Base-by-base conservation (phyloP, 1,140 invertebrate genomes). In the Limonius californicus region DNA sequence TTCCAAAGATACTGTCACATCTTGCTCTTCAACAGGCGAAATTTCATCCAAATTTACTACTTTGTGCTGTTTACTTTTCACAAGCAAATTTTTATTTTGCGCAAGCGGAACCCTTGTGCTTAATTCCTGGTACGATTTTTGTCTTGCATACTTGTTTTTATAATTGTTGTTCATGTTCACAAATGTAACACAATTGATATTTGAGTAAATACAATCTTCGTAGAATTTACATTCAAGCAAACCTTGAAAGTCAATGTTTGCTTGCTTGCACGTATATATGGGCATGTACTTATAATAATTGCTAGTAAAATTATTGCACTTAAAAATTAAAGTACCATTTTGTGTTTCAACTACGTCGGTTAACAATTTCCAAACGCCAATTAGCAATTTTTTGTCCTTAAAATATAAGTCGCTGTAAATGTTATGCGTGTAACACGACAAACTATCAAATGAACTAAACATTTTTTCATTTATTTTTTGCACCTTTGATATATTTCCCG, bases 21-120 rank as follows among this genome's bases (percentile, higher is more conserved):
- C 61, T 35, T 72, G 64, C n/a, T 68, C 67, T 53, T 68, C 66
- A 19, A 72, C 67, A 7, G 72, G 72, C 19, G 71, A 66, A 21
- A 75, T 75, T 63, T 71, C 72, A 61, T 75, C 70, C 21, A 75
- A 69, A 64, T 74, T 65, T 43, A 61, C 16, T 8, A 55, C 59
- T 35, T 58, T 42, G n/a, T 58, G 39, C 11, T 35, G 19, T 62
- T 42, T 55, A 19, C 30, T 61, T 56, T 61, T 60, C 58, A 32
- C 32, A 54, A 3, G 18, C 8, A 54, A 23, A 19, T 11, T 19
- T 30, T 35, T 56, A 21, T 43, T 54, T 16, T 14, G 27, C 2
- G 2, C 12, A 2, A 18, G 7, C n/a, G 45, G 4, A 50, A 50
- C 16, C 19, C 45, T 15, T 14, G 45, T 2, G 12, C 45, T 18